Evolutionary conservation across 2,113 vertebrate genomes (phyloP), one percentile per base, ranked within the genome.

Genomic region (Epinephelus moara): DNA sequence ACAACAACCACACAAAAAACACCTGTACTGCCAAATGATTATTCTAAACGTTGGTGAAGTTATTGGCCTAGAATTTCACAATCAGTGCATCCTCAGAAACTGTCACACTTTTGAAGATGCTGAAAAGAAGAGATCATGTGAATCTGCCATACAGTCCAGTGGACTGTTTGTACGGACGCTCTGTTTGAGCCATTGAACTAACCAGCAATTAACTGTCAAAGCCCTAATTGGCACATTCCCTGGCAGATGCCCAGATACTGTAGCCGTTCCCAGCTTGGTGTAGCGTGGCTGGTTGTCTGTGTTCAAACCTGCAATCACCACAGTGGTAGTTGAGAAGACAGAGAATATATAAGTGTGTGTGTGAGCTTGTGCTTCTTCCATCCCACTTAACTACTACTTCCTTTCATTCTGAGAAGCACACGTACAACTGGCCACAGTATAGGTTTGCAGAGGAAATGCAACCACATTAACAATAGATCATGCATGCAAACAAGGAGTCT

Each of bases 171-270:
- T 77, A 66, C 59, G 70, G 62, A 59, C 45, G 78, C 69, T 74
- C 57, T 71, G 78, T 88, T 85, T 77, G 50, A 82, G 69, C 53
- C 68, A 67, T 18, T 21, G 25, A 62, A 68, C 74, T 12, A 92
- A 86, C 86, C 81, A 66, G 75, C 69, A 90, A 91, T 93, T 89
- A 88, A 86, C 60, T 61, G 69, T 72, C 79, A 85, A 85, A 84
- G 50, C 82, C 72, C 47, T 81, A 81, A 87, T 83, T 83, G 86
- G 70, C 84, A 86, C 90, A 91, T 92, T 88, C 81, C 71, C 85
- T 88, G 83, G 88, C 85, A 85, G 70, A 75, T 68, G 78, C 83
- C 81, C 86, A 74, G 55, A 72, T 75, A 55, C 55, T 33, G 70
- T 30, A 37, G 76, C 79, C 63, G 75, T 5, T 85, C 87, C 80